Evolutionary conservation across 1,140 invertebrate genomes (phyloP), one percentile per base, ranked within the genome.

Genomic region (Daktulosphaira vitifoliae): DNA sequence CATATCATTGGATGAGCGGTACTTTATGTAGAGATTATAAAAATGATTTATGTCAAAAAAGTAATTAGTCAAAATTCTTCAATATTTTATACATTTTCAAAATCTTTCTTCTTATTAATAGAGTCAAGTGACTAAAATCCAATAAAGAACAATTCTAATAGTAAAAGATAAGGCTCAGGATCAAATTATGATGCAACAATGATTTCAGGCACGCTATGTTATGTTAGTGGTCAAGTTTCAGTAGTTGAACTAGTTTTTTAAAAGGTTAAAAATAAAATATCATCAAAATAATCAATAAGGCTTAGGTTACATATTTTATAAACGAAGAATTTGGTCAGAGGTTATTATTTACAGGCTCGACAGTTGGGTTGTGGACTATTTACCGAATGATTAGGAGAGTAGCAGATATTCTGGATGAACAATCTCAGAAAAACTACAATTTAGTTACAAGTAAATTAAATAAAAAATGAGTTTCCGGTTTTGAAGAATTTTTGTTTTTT

Each of bases 341-440:
- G 56, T 62, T 62, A 42, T 56, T 56, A 56, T 62, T 46, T 62
- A 62, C 56, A 62, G 56, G 56, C 56, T 62, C 25, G 38, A 25
- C 29, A 9, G 20, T 46, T 38, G 56, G 56, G 42, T 46, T 62
- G 56, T 62, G 42, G 56, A 33, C 29, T 37, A 5, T 53, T 33
- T 25, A 46, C 56, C 42, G 11, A 33, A 33, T 48, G 56, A 62
- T 59, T 62, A 62, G 42, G 42, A 62, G 56, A 6, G 11, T 48
- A 48, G 56, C 42, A 11, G 56, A 48, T 59, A 25, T 46, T 62
- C 56, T 62, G 56, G 56, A 62, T 62, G 56, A 62, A 62, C 56
- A 11, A 62, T 46, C 26, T 62, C 15, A 62, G 56, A 62, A 39
- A 62, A 62, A 62, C 56, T 39, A 33, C 29, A 11, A 25, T 62